Conservation (phyloP, 2,888 invertebrate genomes). For the Sesia apiformis region DNA sequence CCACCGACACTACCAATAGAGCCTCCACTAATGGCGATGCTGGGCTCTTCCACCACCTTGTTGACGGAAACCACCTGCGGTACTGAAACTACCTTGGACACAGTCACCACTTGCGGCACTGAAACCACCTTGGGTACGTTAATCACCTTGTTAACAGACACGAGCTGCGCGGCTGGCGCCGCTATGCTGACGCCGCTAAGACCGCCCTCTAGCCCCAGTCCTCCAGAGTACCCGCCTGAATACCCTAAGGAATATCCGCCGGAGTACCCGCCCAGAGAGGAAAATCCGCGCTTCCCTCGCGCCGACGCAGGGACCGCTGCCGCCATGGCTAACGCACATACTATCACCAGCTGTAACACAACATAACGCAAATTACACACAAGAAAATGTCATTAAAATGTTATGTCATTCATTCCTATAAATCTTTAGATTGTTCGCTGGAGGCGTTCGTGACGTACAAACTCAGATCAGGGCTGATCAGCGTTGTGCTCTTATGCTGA, state of each 20-base stretch:
- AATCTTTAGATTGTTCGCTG: too few species aligned
- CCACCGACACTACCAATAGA: conserved; percentile 10
- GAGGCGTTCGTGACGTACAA: too few species aligned
- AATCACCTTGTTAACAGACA: conserved; percentile 35
- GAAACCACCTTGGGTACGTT: conserved; percentile 26
- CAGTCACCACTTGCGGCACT: conserved; percentile 30
- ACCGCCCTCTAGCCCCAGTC: conserved; percentile 2
- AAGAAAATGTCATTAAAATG: too few species aligned
- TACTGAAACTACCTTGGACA: conserved; percentile 37
- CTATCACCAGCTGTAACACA: neutral
- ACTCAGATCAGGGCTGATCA: too few species aligned
- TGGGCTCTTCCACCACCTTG: conserved; percentile 31
- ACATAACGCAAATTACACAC: too few species aligned
- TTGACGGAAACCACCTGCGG: conserved; percentile 44
- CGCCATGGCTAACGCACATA: neutral
- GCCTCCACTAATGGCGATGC: conserved; percentile 13
- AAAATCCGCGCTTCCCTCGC: neutral
- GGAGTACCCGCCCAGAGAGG: neutral
- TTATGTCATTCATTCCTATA: too few species aligned
- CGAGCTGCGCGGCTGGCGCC: conserved; percentile 17
- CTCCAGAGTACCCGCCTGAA: conserved; percentile 7
- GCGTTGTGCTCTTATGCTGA: too few species aligned
- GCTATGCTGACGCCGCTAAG: neutral
- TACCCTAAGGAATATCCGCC: conserved; percentile 3
- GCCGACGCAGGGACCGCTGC: neutral